phyloP scores from a whole-genome alignment of 2,797 vertebrate genomes.

The Callimico goeldii region DNA sequence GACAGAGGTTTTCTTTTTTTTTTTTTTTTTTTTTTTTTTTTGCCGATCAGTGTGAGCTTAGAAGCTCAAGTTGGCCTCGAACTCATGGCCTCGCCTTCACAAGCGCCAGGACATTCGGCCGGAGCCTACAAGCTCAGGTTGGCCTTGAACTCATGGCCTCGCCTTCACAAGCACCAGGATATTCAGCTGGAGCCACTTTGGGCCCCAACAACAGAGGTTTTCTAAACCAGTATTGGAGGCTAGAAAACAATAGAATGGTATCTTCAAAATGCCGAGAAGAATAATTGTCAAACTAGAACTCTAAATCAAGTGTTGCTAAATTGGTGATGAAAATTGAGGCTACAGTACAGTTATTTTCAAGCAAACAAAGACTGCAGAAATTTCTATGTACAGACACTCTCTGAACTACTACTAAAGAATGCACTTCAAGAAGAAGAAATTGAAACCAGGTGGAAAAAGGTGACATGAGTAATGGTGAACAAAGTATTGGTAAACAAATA shows the following conservation, averaged over 20 bases:
- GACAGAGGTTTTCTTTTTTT: background rate
- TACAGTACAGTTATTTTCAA: background rate
- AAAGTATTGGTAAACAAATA: background rate
- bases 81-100: too few species aligned
- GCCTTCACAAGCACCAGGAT: too few species aligned
- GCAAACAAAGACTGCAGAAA: background rate
- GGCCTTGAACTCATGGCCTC: too few species aligned
- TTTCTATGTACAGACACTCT: background rate
- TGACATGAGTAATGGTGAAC: background rate
- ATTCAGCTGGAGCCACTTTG: too few species aligned
- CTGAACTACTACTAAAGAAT: background rate
- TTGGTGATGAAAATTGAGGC: background rate
- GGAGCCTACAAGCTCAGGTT: too few species aligned
- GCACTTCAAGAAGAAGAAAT: background rate
- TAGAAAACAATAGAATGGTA: background rate
- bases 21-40: too few species aligned
- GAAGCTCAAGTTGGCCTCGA: too few species aligned
- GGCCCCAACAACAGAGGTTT: background rate
- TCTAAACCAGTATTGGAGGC: background rate
- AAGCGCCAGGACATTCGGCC: too few species aligned
- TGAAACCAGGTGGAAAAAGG: background rate
- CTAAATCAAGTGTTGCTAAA: constrained; percentile 1
- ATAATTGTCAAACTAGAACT: background rate
- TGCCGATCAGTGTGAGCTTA: too few species aligned
- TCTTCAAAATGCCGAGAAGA: background rate